Conservation (phyloP, 2,113 vertebrate species). For the Oncorhynchus kisutch region DNA sequence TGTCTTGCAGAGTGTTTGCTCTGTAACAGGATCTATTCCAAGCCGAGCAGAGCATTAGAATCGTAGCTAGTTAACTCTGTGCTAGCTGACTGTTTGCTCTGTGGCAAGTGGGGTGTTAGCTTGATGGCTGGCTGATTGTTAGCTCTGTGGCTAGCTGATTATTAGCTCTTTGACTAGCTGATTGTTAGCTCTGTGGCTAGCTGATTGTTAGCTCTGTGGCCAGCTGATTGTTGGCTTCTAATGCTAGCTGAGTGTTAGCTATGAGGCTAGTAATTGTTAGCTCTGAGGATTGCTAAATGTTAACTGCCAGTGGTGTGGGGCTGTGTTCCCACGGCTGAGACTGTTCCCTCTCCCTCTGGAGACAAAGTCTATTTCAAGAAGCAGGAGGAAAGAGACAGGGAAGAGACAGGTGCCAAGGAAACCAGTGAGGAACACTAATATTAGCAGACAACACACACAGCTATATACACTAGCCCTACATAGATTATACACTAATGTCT, state of each 20-base stretch:
- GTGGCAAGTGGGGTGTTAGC: background rate
- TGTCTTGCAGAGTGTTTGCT: background rate
- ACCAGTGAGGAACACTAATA: slow-evolving; percentile 56
- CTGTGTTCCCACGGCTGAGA: slow-evolving; percentile 59
- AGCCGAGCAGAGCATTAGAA: background rate
- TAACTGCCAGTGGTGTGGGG: background rate
- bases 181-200: background rate
- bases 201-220: background rate
- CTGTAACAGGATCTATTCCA: background rate
- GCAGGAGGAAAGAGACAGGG: slow-evolving; percentile 54
- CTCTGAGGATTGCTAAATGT: background rate
- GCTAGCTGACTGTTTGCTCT: background rate
- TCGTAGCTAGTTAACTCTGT: no score
- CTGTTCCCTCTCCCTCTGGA: slow-evolving; percentile 65
- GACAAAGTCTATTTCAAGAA: slow-evolving; percentile 68
- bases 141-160: background rate
- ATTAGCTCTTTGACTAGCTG: background rate
- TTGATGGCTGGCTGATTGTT: background rate
- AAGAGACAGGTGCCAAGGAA: slow-evolving; percentile 73
- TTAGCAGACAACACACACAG: slow-evolving; percentile 46
- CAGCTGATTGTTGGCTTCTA: background rate
- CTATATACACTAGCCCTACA: background rate
- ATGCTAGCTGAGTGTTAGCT: background rate
- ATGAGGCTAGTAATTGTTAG: background rate
- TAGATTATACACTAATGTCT: background rate